phyloP scores from a whole-genome alignment of 2,888 invertebrate genomes.

The Tetrapedia diversipes region DNA sequence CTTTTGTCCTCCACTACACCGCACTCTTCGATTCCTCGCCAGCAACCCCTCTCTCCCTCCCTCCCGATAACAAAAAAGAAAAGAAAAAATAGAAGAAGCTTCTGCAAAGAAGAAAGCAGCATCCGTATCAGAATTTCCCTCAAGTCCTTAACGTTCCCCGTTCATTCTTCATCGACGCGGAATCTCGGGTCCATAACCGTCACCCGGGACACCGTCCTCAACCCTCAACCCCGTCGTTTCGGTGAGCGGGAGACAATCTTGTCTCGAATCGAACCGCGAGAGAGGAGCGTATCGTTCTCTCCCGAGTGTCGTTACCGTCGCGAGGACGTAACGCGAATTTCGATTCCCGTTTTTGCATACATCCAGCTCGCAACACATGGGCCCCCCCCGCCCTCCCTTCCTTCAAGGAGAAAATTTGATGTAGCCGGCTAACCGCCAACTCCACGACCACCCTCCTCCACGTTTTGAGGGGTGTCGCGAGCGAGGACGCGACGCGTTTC shows the following conservation, averaged over 20 bases:
- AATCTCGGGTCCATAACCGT: slow-evolving; percentile 26
- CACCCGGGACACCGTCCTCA: too few species aligned
- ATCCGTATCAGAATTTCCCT: slow-evolving; percentile 62
- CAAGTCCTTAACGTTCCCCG: slow-evolving; percentile 15
- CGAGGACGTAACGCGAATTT: slow-evolving; percentile 28
- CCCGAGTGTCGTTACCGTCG: slow-evolving; percentile 29
- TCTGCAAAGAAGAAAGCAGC: background rate
- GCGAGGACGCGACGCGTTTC: background rate
- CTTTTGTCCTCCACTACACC: too few species aligned
- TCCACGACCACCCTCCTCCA: background rate
- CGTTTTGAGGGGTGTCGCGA: background rate
- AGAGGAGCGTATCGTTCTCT: slow-evolving; percentile 23
- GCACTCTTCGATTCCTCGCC: too few species aligned
- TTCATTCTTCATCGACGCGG: slow-evolving; percentile 10
- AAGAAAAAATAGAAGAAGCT: slow-evolving; percentile 7
- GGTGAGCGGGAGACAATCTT: slow-evolving; percentile 49
- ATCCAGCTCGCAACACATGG: slow-evolving; percentile 10
- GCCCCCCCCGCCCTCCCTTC: too few species aligned
- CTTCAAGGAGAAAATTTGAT: slow-evolving; percentile 24
- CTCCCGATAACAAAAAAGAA: slow-evolving; percentile 47
- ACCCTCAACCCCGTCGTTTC: background rate
- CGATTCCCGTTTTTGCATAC: slow-evolving; percentile 34
- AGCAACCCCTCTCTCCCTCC: too few species aligned
- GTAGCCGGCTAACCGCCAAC: slow-evolving; percentile 1
- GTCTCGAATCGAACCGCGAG: slow-evolving; percentile 51